Evolutionary conservation across 2,797 vertebrate species (phyloP).

Genomic region (Carduelis carduelis): DNA sequence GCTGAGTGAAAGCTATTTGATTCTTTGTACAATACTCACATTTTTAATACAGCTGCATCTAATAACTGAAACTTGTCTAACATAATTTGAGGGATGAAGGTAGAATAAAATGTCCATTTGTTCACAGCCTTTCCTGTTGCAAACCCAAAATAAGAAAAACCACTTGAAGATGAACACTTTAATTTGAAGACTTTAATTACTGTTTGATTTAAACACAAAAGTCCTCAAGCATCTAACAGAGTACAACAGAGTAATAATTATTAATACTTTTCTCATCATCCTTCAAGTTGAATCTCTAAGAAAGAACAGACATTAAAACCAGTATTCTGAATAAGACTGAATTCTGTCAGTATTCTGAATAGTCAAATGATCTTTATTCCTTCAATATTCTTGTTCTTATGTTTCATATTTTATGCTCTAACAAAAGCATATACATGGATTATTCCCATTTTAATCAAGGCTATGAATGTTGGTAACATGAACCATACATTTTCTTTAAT

Average conservation of each 20-base stretch:
- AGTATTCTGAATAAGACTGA: background rate
- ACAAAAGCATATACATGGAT: background rate
- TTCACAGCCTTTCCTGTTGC: background rate
- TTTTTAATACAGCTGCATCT: slow-evolving; percentile 16
- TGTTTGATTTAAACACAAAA: background rate
- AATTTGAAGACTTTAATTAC: slow-evolving; percentile 24
- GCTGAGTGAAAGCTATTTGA: background rate
- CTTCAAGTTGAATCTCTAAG: background rate
- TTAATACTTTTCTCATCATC: background rate
- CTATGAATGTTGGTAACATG: background rate
- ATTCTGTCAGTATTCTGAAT: background rate
- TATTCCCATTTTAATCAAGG: background rate
- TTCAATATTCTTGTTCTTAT: background rate
- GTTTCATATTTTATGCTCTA: background rate
- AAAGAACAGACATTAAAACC: background rate
- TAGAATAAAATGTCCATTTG: background rate
- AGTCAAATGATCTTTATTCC: background rate
- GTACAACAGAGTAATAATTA: background rate
- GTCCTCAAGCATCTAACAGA: background rate
- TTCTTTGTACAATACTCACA: background rate
- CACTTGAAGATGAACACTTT: background rate
- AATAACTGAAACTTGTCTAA: background rate
- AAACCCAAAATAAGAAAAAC: background rate
- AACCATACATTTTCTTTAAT: background rate
- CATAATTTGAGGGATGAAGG: background rate